phyloP scores from a whole-genome alignment of 1,140 invertebrate genomes.

The Drosophila guanche region DNA sequence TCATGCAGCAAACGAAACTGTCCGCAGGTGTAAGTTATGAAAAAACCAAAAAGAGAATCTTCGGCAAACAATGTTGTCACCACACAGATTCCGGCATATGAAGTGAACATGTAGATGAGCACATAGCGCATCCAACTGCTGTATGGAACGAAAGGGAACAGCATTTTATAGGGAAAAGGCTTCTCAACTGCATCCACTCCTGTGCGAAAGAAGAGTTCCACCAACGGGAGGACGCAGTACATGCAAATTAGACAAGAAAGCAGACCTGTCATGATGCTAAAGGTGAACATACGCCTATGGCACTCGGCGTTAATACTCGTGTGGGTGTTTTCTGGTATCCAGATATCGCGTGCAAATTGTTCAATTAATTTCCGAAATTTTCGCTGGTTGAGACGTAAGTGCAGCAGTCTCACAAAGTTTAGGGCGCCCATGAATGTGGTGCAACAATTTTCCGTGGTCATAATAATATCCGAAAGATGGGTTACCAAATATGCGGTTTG shows the following conservation, averaged over 20 bases:
- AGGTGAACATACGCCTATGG: constrained; percentile 60
- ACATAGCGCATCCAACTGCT: constrained; percentile 54
- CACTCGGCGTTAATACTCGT: constrained; percentile 46
- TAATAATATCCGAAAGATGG: constrained; percentile 72
- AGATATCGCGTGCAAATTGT: constrained; percentile 68
- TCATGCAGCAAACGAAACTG: constrained; percentile 72
- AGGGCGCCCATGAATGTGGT: constrained; percentile 79
- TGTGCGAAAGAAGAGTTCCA: constrained; percentile 58
- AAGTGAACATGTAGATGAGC: constrained; percentile 74
- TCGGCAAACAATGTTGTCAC: constrained; percentile 81
- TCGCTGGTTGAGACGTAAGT: constrained; percentile 62
- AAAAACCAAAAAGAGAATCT: constrained; percentile 78
- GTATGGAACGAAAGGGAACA: constrained; percentile 71
- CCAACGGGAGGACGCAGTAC: constrained; percentile 74
- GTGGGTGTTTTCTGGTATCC: constrained; percentile 65
- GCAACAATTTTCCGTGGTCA: constrained; percentile 79
- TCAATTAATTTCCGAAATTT: constrained; percentile 59
- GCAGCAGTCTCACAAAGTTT: constrained; percentile 73
- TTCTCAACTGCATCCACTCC: constrained; percentile 42
- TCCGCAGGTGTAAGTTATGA: constrained; percentile 76
- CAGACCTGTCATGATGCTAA: constrained; percentile 66
- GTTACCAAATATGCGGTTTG: constrained; percentile 66
- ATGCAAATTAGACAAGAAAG: constrained; percentile 70
- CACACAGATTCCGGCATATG: constrained; percentile 79
- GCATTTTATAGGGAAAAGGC: constrained; percentile 82